Evolutionary conservation across 2,888 invertebrate genomes (phyloP).

Genomic region (Pterostichus niger): DNA sequence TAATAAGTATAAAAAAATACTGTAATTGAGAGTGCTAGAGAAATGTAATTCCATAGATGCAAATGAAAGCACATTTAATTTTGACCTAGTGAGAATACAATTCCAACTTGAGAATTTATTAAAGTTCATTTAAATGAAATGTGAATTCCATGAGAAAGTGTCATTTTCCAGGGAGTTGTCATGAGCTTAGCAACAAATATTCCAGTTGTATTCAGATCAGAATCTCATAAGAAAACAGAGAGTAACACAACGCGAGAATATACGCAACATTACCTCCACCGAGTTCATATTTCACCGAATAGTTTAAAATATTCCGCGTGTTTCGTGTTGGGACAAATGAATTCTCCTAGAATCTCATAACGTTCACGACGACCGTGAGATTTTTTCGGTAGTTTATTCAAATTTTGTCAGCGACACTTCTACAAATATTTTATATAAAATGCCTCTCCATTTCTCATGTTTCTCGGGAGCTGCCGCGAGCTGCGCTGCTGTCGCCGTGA

Average conservation of each 20-base stretch:
- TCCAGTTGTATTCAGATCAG: constrained; percentile 40
- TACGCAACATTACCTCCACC: constrained; percentile 49
- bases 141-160: not conserved
- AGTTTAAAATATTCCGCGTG: constrained; percentile 58
- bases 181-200: constrained; percentile 5
- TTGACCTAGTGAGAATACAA: constrained; percentile 1
- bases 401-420: constrained; percentile 66
- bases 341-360: constrained; percentile 65
- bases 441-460: constrained; percentile 63
- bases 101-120: not conserved
- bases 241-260: constrained; percentile 1
- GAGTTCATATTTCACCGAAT: constrained; percentile 58
- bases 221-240: constrained; percentile 45
- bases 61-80: constrained; percentile 20
- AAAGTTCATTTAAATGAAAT: not conserved
- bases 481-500: constrained; percentile 9
- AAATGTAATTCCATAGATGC: constrained; percentile 21
- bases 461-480: constrained; percentile 7
- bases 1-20: not conserved
- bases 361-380: constrained; percentile 59
- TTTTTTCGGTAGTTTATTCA: constrained; percentile 65
- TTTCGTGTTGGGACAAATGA: constrained; percentile 58
- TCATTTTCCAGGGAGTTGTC: not conserved
- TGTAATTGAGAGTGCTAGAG: constrained; percentile 14
- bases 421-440: constrained; percentile 67